phyloP scores from a whole-genome alignment of 1,140 invertebrate genomes.

The Fopius arisanus region DNA sequence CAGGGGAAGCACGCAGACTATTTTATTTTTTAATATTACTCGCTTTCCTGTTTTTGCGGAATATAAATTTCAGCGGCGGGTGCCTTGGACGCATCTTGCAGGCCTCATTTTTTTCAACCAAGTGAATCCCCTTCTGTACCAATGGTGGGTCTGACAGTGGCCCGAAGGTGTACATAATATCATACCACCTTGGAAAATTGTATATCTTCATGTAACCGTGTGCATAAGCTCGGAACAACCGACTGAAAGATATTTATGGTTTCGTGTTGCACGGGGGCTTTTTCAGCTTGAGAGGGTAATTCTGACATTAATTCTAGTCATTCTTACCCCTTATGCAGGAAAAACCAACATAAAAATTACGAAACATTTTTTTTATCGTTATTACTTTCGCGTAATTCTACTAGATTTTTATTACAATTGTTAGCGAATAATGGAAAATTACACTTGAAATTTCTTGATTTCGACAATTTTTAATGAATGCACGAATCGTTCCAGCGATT shows the following conservation, averaged over 20 bases:
- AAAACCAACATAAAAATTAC: too few relatives aligned
- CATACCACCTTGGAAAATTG: not conserved
- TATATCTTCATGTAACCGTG: conserved; percentile 5
- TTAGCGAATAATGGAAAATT: too few relatives aligned
- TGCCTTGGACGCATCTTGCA: not conserved
- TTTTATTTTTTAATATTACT: conserved; percentile 15
- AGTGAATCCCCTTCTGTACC: too few relatives aligned
- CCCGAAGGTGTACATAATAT: conserved; percentile 1
- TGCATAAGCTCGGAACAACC: conserved; percentile 4
- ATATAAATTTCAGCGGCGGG: not conserved
- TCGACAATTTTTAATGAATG: too few relatives aligned
- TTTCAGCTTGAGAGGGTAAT: not conserved
- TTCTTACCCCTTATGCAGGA: not conserved
- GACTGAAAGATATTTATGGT: not conserved
- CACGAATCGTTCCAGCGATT: too few relatives aligned
- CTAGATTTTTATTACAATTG: too few relatives aligned
- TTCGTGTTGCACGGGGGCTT: not conserved
- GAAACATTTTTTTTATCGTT: too few relatives aligned
- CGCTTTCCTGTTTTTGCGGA: not conserved
- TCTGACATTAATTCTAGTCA: not conserved
- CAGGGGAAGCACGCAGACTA: not conserved
- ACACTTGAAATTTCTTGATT: too few relatives aligned
- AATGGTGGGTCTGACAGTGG: not conserved
- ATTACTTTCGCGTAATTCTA: too few relatives aligned
- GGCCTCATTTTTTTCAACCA: not conserved